Evolutionary conservation across 2,888 invertebrate genomes (phyloP).

Genomic region (Sceliomorpha sp.): DNA sequence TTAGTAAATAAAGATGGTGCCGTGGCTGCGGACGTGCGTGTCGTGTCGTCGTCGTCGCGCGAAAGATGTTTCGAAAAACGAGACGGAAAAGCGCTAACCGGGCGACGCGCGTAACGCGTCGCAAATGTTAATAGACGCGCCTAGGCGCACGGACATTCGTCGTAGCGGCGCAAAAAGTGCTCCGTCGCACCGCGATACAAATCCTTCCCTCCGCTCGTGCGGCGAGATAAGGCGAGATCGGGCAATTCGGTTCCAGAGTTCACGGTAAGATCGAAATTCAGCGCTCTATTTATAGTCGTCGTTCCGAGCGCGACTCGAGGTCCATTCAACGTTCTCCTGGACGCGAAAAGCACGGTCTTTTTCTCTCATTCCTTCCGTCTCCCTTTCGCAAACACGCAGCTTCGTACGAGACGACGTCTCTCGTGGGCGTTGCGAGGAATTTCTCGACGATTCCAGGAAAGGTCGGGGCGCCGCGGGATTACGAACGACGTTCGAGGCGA

Average conservation of each 20-base stretch:
- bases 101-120: constrained; percentile 44
- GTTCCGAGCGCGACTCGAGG: constrained; percentile 49
- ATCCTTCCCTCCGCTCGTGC: constrained; percentile 10
- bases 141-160: constrained; percentile 5
- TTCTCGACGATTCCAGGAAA: not conserved
- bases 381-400: too few species aligned
- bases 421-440: constrained; percentile 8
- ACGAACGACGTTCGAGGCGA: too few species aligned
- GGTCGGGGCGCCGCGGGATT: not conserved
- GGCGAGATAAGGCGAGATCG: constrained; percentile 47
- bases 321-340: constrained; percentile 26
- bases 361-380: too few species aligned
- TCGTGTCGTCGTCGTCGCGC: constrained; percentile 68
- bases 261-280: constrained; percentile 74
- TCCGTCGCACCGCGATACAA: constrained; percentile 5
- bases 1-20: constrained; percentile 80
- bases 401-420: too few species aligned
- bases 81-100: constrained; percentile 50
- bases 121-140: constrained; percentile 46
- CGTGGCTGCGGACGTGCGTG: constrained; percentile 69
- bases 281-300: constrained; percentile 70
- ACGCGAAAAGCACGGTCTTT: not conserved
- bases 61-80: constrained; percentile 65
- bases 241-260: constrained; percentile 73
- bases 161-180: constrained; percentile 13